Evolutionary conservation across 2,888 invertebrate genomes (phyloP).

Genomic region (Hypselothyrea guttata): DNA sequence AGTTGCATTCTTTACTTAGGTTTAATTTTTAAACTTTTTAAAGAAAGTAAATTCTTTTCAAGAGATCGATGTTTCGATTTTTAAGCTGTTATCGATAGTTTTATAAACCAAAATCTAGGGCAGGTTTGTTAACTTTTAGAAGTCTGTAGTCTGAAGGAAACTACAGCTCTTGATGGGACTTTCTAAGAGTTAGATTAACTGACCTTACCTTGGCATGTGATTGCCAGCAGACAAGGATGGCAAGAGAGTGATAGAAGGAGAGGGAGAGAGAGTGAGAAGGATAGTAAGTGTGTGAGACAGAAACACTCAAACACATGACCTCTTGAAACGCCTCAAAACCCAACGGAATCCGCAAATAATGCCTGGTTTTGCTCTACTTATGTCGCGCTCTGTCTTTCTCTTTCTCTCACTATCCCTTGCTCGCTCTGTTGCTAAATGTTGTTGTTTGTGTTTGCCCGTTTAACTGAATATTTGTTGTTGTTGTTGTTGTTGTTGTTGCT

Average conservation of each 20-base stretch:
- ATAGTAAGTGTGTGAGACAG: too few relatives aligned
- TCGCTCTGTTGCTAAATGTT: neutral
- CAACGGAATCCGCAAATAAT: slow-evolving; percentile 41
- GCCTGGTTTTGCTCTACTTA: slow-evolving; percentile 28
- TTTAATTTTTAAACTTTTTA: too few relatives aligned
- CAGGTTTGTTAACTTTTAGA: too few relatives aligned
- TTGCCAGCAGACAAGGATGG: too few relatives aligned
- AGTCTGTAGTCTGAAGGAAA: too few relatives aligned
- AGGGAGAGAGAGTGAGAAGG: too few relatives aligned
- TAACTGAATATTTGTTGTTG: slow-evolving; percentile 16
- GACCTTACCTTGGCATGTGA: slow-evolving; percentile 38
- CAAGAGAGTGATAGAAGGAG: too few relatives aligned
- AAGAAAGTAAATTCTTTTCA: too few relatives aligned
- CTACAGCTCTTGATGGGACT: slow-evolving; percentile 10
- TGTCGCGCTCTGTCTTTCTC: neutral
- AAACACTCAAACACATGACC: slow-evolving; percentile 15
- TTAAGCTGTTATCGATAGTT: too few relatives aligned
- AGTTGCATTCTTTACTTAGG: too few relatives aligned
- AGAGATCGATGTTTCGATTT: too few relatives aligned
- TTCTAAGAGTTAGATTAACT: slow-evolving; percentile 26
- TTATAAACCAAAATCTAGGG: too few relatives aligned
- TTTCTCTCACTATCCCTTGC: slow-evolving; percentile 1
- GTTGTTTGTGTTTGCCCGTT: slow-evolving; percentile 1
- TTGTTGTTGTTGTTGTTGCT: slow-evolving; percentile 6
- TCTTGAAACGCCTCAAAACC: slow-evolving; percentile 36